Conservation (phyloP, 2,888 invertebrate genomes). For the Syrista parreyssii region DNA sequence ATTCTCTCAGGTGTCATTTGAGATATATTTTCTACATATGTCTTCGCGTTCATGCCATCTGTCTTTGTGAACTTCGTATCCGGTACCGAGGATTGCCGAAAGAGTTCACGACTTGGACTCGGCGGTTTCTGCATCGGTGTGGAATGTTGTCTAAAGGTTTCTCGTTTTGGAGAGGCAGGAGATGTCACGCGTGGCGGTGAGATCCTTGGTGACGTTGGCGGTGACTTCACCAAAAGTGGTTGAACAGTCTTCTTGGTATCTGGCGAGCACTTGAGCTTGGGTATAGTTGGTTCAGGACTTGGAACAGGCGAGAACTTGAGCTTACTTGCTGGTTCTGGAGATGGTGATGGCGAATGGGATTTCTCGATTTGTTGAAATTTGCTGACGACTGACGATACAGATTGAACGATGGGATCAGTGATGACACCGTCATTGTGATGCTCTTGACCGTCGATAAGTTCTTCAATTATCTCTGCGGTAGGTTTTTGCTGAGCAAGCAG, state of each 20-base stretch:
- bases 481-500: slow-evolving; percentile 39
- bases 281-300: slow-evolving; percentile 54
- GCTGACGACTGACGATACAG: slow-evolving; percentile 63
- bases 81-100: slow-evolving; percentile 34
- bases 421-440: slow-evolving; percentile 55
- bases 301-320: slow-evolving; percentile 56
- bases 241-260: slow-evolving; percentile 25
- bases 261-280: slow-evolving; percentile 19
- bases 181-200: slow-evolving; percentile 44
- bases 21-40: slow-evolving; percentile 1
- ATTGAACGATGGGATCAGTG: slow-evolving; percentile 56
- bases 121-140: slow-evolving; percentile 39
- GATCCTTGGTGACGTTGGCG: slow-evolving; percentile 47
- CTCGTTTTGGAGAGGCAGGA: slow-evolving; percentile 50
- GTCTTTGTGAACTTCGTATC: slow-evolving; percentile 33
- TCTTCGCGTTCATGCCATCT: slow-evolving; percentile 23
- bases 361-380: slow-evolving; percentile 62
- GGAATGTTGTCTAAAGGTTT: slow-evolving; percentile 31
- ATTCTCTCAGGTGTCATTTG: slow-evolving; percentile 6
- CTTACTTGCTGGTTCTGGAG: slow-evolving; percentile 57
- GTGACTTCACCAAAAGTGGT: slow-evolving; percentile 30
- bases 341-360: slow-evolving; percentile 53
- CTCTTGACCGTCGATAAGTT: slow-evolving; percentile 35
- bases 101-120: slow-evolving; percentile 38
- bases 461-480: slow-evolving; percentile 52